Base-by-base conservation (phyloP, 2,797 vertebrate genomes). In the Falco concolor region DNA sequence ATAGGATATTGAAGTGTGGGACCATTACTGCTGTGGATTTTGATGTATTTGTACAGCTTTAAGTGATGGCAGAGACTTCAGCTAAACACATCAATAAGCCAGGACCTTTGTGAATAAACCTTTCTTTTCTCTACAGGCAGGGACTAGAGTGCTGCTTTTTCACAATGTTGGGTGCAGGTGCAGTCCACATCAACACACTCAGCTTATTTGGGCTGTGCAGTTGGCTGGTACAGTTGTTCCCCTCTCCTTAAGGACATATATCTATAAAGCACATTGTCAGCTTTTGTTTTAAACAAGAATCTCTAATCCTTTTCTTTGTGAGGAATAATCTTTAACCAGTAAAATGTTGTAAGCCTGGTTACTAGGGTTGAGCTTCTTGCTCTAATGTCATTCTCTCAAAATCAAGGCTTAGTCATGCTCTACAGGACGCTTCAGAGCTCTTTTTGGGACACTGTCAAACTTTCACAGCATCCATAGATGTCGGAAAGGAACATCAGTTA, bases 231-330 rank as follows among this genome's bases (percentile, higher is more conserved):
- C 27, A 94, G 60, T 89, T 91, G 67, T 50, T 89, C 34, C n/a
- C 22, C 74, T 50, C 32, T 81, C 92, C 63, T 67, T 84, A 57
- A 73, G 67, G 61, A 70, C 59, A 17, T 23, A 30, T 36, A 70
- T 34, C 47, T 79, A n/a, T 32, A 94, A 93, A 94, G 73, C 40
- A 88, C 44, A 47, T 32, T n/a, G 36, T 53, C 90, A 94, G 61
- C 76, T 96, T 92, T 94, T 73, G 47, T 89, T 94, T 88, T 69
- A 91, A 88, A 56, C 40, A 73, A 76, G 59, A 84, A 81, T 22
- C 23, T 78, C 40, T 84, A 78, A 86, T 78, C 13, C 9, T 81
- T 87, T 81, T 38, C 79, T 73, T 86, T 65, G 63, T 85, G 49
- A 82, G 74, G 84, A 87, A 88, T 81, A 68, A 75, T 86, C 61